Evolutionary conservation across 2,113 vertebrate species (phyloP).

Genomic region (Chunga burmeisteri): DNA sequence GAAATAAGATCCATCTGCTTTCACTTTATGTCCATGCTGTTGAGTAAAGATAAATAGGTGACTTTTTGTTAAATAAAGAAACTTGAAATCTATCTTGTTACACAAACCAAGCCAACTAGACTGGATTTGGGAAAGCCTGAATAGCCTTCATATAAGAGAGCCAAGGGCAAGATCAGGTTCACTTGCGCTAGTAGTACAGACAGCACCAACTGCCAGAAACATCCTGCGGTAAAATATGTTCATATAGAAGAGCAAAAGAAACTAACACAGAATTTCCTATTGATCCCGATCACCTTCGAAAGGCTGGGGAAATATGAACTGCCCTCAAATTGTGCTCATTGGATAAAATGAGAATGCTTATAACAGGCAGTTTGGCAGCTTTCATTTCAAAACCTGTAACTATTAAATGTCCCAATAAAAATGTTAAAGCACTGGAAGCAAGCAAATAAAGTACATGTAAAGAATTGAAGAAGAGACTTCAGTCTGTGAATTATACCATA

Average conservation of each 20-base stretch:
- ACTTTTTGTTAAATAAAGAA: neutral
- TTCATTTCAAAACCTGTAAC: neutral
- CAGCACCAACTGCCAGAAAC: neutral
- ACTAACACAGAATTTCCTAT: neutral
- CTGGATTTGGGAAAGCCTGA: neutral
- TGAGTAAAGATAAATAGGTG: neutral
- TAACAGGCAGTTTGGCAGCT: neutral
- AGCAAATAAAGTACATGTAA: neutral
- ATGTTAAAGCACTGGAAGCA: neutral
- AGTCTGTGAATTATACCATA: neutral
- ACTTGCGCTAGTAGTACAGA: neutral
- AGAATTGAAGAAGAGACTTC: neutral
- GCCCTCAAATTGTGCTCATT: neutral
- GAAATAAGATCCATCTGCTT: neutral
- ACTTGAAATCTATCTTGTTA: neutral
- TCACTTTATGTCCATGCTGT: neutral
- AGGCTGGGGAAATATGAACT: neutral
- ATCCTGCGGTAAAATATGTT: neutral
- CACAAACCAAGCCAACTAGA: neutral
- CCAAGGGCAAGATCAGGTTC: neutral
- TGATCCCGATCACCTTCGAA: neutral
- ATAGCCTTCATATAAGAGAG: neutral
- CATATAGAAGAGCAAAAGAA: neutral
- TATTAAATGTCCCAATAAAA: neutral
- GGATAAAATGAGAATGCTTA: neutral